A percentile compares a stretch with the other conserved stretches of the same genome.
phyloP scores from a whole-genome alignment of 2,888 invertebrate genomes.

The Seira ritae region DNA sequence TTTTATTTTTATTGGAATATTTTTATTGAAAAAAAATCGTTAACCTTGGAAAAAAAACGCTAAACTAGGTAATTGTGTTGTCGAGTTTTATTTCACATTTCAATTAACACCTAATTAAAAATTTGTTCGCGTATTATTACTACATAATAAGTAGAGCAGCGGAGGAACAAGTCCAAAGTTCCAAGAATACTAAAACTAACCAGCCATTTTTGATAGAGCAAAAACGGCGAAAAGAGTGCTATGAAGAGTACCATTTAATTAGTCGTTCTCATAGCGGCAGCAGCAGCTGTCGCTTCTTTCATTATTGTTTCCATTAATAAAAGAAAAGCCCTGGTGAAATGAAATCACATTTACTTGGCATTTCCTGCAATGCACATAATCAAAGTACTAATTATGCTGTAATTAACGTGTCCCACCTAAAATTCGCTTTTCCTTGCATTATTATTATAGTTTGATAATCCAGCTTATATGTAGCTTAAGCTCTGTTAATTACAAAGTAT shows the following conservation, averaged over 20 bases:
- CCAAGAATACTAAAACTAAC: too few relatives aligned
- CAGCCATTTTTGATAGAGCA: too few relatives aligned
- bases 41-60: conserved; percentile 16
- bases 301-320: not conserved
- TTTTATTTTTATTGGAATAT: not conserved
- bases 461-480: not conserved
- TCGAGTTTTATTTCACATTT: conserved; percentile 13
- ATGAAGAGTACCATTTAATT: conserved; percentile 33
- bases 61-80: conserved; percentile 15
- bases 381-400: conserved; percentile 32
- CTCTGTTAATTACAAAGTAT: not conserved
- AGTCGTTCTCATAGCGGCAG: conserved; percentile 12
- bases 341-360: conserved; percentile 38
- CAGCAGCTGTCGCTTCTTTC: conserved; percentile 27
- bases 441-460: too few relatives aligned
- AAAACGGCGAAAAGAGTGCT: not conserved
- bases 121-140: not conserved
- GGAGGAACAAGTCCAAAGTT: too few relatives aligned
- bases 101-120: conserved; percentile 5
- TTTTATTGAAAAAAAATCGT: conserved; percentile 15
- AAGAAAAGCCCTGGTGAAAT: conserved; percentile 31
- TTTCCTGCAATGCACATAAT: conserved; percentile 34
- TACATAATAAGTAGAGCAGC: not conserved
- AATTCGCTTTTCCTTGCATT: not conserved
- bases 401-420: conserved; percentile 32